Conservation (phyloP, 2,888 invertebrate genomes). For the Villa cingulata region DNA sequence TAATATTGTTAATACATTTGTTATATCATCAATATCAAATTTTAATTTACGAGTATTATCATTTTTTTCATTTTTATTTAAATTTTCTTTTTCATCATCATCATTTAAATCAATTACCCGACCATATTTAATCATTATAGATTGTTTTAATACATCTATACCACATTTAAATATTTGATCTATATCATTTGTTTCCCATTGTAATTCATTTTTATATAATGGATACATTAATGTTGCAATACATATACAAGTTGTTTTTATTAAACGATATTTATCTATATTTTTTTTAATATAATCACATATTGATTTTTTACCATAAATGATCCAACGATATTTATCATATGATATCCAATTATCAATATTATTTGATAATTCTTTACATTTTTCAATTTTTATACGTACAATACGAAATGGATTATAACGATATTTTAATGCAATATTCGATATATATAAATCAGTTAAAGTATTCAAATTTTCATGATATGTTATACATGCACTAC, state of each 20-base stretch:
- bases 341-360: constrained; percentile 30
- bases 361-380: constrained; percentile 21
- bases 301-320: constrained; percentile 27
- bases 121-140: neutral
- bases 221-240: constrained; percentile 8
- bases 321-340: constrained; percentile 26
- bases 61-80: too few species aligned
- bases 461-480: constrained; percentile 28
- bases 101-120: neutral
- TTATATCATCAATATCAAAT: neutral
- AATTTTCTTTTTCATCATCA: too few species aligned
- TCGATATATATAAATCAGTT: constrained; percentile 30
- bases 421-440: constrained; percentile 23
- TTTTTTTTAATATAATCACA: constrained; percentile 11
- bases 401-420: constrained; percentile 27
- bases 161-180: constrained; percentile 13
- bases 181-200: constrained; percentile 12
- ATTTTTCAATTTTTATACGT: constrained; percentile 28
- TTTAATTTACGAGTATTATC: neutral
- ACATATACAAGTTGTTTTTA: constrained; percentile 12
- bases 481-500: constrained; percentile 34
- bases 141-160: constrained; percentile 2
- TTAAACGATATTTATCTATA: neutral
- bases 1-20: neutral
- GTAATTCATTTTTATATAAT: constrained; percentile 1